phyloP scores from a whole-genome alignment of 2,888 invertebrate genomes.

The Rapana venosa region DNA sequence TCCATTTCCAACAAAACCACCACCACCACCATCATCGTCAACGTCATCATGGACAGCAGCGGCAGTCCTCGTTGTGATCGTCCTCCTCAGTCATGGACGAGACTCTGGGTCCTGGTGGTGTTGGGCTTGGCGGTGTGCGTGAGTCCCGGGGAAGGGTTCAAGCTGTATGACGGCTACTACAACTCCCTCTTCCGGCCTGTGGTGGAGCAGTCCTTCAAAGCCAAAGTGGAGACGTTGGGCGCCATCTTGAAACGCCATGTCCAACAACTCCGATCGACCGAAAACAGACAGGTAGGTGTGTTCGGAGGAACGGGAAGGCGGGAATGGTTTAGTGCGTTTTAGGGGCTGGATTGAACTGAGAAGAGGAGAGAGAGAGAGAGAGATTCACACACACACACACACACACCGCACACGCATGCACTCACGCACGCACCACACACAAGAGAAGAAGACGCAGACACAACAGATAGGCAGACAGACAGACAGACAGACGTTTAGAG shows the following conservation, averaged over 20 bases:
- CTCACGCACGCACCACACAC: no score
- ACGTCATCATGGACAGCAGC: not conserved
- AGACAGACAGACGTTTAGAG: no score
- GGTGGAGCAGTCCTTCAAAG: conserved; percentile 57
- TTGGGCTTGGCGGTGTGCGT: not conserved
- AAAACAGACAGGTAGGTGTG: conserved; percentile 64
- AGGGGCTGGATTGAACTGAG: not conserved
- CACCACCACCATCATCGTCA: not conserved
- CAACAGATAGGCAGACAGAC: no score
- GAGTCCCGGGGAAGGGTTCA: not conserved
- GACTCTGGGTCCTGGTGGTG: not conserved
- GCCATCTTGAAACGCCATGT: conserved; percentile 82
- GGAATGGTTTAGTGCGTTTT: not conserved
- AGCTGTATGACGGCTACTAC: conserved; percentile 46
- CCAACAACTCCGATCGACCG: conserved; percentile 79
- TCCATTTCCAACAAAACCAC: no score
- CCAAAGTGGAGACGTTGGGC: conserved; percentile 82
- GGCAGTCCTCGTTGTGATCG: no score
- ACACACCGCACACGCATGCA: no score
- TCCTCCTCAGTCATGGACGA: not conserved
- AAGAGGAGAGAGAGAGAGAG: no score
- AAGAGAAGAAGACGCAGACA: no score
- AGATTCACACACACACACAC: no score
- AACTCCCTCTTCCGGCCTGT: conserved; percentile 51
- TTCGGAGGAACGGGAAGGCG: no score